Conservation (phyloP, 2,888 invertebrate genomes). For the Dysmachus trigonus region DNA sequence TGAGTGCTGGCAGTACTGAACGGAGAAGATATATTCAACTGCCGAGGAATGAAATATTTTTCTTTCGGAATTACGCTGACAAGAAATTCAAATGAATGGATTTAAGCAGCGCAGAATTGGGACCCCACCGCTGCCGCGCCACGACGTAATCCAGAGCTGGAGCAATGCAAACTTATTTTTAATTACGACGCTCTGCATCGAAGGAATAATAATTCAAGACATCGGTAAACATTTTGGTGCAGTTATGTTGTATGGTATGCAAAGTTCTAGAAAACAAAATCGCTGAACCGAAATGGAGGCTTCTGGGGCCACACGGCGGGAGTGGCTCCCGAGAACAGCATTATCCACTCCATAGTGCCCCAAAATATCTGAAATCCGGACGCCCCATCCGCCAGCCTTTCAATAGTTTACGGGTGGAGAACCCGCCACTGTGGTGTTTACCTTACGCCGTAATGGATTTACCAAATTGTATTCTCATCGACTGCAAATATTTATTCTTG, state of each 20-base stretch:
- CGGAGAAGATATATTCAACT: background rate
- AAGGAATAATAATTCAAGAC: conserved; percentile 10
- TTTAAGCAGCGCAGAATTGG: background rate
- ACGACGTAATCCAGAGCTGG: background rate
- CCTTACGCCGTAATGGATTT: conserved; percentile 28
- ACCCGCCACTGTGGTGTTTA: background rate
- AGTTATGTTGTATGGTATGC: background rate
- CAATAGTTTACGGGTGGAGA: conserved; percentile 8
- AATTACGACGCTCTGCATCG: background rate
- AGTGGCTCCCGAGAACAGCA: background rate
- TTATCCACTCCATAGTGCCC: background rate
- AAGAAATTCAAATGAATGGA: background rate
- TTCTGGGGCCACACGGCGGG: background rate
- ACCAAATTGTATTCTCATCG: background rate
- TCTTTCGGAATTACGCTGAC: background rate
- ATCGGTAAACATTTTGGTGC: background rate
- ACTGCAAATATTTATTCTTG: conserved; percentile 11
- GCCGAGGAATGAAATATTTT: conserved; percentile 6
- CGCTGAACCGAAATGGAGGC: background rate
- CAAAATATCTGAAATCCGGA: background rate
- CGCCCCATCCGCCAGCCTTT: background rate
- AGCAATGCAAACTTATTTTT: conserved; percentile 11
- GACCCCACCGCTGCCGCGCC: background rate
- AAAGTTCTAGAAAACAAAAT: background rate
- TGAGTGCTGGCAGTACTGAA: background rate